Evolutionary conservation across 2,113 vertebrate species (phyloP), one percentile per base, ranked within the genome.

Genomic region (Passer montanus): DNA sequence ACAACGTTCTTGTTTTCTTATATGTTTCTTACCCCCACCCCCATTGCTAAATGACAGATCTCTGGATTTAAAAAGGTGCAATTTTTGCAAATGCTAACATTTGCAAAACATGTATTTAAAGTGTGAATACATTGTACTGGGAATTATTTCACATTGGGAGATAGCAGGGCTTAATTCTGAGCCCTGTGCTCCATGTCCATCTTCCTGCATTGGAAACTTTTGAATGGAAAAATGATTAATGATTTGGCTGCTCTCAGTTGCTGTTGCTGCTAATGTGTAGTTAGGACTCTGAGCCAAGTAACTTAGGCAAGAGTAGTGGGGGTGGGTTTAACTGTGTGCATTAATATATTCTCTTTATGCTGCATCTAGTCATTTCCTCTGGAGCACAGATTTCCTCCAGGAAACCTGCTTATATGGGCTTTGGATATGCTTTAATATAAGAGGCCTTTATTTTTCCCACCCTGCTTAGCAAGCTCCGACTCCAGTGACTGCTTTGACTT

Each of bases 361-460:
- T 76, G 28, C 49, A 14, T 73, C 84, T 52, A 53, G 60, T 76
- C 15, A 24, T 80, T 97, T 97, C 94, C 90, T 92, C 53, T 73
- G 75, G 85, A 95, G 74, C 67, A 46, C 41, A 39, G 53, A 73
- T 95, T 95, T 96, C 75, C 88, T 90, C 37, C 75, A 80, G 85
- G 94, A 97, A 95, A 83, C 63, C 37, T 88, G 58, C 58, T 85
- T 76, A 43, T 73, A 27, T 21, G 68, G 31, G 53, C 31, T 88
- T 60, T 76, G 79, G 67, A 44, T 73, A 19, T 85, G 23, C 82
- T 92, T 83, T 91, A 73, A 69, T 55, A n/a, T 26, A 95, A 87
- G 63, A 92, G 59, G n/a, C 75, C 70, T 90, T 93, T 94, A 66
- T 93, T 77, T 92, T 78, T 68, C 66, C 50, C 59, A 77, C 44